Evolutionary conservation across 1,140 invertebrate species (phyloP), one percentile per base, ranked within the genome.

Genomic region (Periplaneta americana): DNA sequence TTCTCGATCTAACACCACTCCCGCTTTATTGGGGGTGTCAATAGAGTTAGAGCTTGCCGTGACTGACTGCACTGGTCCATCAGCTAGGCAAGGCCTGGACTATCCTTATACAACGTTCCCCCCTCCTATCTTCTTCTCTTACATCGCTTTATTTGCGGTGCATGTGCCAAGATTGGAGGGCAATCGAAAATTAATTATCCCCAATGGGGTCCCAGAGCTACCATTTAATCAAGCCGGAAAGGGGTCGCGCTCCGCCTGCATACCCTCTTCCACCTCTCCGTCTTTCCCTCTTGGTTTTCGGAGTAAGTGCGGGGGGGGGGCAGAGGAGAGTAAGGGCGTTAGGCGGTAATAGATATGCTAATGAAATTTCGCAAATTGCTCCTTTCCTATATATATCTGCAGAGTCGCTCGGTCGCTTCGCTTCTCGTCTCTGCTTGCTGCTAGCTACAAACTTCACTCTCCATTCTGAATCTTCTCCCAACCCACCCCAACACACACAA

Each of bases 131-230:
- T 80, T 36, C 34, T 10, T 22, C 48, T 36, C 76, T 35, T 31
- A 22, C 39, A 33, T 34, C 34, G 77, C 80, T 79, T 80, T 84
- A 84, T 83, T 84, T 84, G 83, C 81, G 83, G 84, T 80, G 74
- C 82, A 82, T 83, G 84, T 83, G 84, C 80, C 82, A 85, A 84
- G 83, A 83, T 82, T 84, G 83, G 82, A 80, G 80, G 79, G 83
- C 84, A 83, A 84, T 85, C 84, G 84, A 83, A 83, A 85, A 84
- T 85, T 85, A 85, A 85, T 85, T 85, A 85, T 85, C 84, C 84
- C 83, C 82, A 75, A 81, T 81, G 83, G 82, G 82, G 82, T 34
- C 82, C 78, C 81, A 34, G 81, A 57, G 80, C 82, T 82, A 34
- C 79, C 81, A 78, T 83, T 83, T 82, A 83, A 83, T 83, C 83